Base-by-base conservation (phyloP, 2,113 vertebrate species). In the Aleadryas rufinucha region DNA sequence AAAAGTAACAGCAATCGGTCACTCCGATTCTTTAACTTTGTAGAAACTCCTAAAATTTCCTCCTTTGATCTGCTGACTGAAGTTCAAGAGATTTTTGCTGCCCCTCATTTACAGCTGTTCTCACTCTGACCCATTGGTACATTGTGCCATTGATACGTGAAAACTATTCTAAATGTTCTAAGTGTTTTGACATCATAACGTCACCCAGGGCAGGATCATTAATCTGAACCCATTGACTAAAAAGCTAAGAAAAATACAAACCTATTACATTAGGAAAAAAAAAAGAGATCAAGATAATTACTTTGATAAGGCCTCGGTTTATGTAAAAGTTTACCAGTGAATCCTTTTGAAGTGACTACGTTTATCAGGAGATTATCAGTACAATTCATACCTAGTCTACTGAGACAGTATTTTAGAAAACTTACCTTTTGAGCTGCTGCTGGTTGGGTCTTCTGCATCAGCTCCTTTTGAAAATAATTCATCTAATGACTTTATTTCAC, bases 401-500 rank as follows among this genome's bases (percentile, higher is more conserved):
- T 18, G 20, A 78, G 47, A 41, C 11, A 26, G 1, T 18, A 23
- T 20, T 74, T 60, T 10, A 39, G 60, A 74, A 39, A 57, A 84
- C 97, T 98, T 75, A 99, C 99, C 96, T 16, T 97, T 64, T 11
- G 97, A 98, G 41, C 96, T 98, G 53, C 98, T 96, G 56, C 96
- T 97, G 14, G 63, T 83, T 27, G 87, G 66, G 63, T 97, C 94
- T 31, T 97, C 92, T 77, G 85, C 68, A 33, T 45, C 41, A 7
- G 4, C 16, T 35, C 82, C 93, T 60, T 93, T 71, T 1, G 97
- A 97, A 85, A 98, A 98, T 15, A 98, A 97, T 57, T 98, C 98
- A 13, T 98, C 98, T 69, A 98, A 65, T 12, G 98, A 98, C 22
- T 81, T 96, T 18, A 98, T 90, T 77, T 98, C 96, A 27, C 96